Evolutionary conservation across 2,797 vertebrate genomes (phyloP).

Genomic region (Sorex maritimensis): DNA sequence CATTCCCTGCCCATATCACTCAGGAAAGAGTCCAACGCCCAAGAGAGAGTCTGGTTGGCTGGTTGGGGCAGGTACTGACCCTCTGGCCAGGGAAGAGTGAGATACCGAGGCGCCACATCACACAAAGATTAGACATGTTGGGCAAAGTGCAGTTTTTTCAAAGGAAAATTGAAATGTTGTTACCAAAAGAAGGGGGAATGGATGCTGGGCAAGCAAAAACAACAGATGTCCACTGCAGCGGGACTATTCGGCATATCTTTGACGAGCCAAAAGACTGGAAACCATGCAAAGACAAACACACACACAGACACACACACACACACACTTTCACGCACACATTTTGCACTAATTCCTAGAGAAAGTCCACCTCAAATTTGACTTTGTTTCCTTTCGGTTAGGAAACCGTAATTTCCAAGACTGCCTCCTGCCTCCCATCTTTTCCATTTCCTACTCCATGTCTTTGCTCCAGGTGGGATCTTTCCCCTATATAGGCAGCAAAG

Average conservation of each 20-base stretch:
- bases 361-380: conserved; percentile 8
- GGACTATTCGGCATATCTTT: conserved; percentile 71
- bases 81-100: not conserved
- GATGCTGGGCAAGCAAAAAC: conserved; percentile 80
- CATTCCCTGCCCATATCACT: conserved; percentile 7
- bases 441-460: conserved; percentile 33
- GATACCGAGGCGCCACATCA: conserved; percentile 35
- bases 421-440: not conserved
- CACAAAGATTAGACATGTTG: conserved; percentile 51
- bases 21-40: not conserved
- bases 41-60: not conserved
- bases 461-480: conserved; percentile 42
- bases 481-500: conserved; percentile 61
- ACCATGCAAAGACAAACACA: conserved; percentile 18
- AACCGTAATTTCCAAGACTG: not conserved
- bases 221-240: conserved; percentile 85
- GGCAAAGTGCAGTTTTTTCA: conserved; percentile 74
- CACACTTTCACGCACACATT: not conserved
- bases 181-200: conserved; percentile 71
- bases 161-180: conserved; percentile 77
- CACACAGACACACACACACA: not conserved
- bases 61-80: not conserved
- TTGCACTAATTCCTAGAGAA: conserved; percentile 21
- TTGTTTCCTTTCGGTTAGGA: not conserved
- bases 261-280: conserved; percentile 76